Evolutionary conservation across 2,888 invertebrate genomes (phyloP).

Genomic region (Meghimatium bilineatum): DNA sequence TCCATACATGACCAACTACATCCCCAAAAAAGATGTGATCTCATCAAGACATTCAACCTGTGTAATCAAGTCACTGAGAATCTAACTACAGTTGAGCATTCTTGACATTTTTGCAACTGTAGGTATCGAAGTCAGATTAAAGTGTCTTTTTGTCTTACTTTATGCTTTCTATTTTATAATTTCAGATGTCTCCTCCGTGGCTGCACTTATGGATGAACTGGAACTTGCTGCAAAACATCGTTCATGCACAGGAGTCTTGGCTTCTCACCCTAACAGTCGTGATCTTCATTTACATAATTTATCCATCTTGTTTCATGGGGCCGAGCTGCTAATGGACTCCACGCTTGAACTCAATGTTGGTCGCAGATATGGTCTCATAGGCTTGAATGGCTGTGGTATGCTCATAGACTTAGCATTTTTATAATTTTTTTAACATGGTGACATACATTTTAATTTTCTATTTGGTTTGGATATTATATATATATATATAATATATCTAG

Average conservation of each 20-base stretch:
- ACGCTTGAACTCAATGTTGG: constrained; percentile 98
- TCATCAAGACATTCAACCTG: too few species aligned
- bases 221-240: constrained; percentile 89
- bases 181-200: constrained; percentile 80
- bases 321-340: constrained; percentile 96
- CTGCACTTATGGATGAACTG: constrained; percentile 88
- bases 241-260: constrained; percentile 89
- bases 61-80: too few species aligned
- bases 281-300: constrained; percentile 97
- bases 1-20: too few species aligned
- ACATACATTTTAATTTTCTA: neutral
- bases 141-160: neutral
- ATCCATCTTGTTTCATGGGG: constrained; percentile 98
- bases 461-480: too few species aligned
- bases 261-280: constrained; percentile 95
- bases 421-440: neutral
- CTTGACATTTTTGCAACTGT: too few species aligned
- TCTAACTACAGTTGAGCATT: too few species aligned
- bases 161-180: too few species aligned
- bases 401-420: constrained; percentile 8
- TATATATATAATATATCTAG: too few species aligned
- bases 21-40: too few species aligned
- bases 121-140: too few species aligned
- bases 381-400: constrained; percentile 96
- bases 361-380: constrained; percentile 95